Evolutionary conservation across 2,797 vertebrate species (phyloP).

Genomic region (Allobates femoralis): DNA sequence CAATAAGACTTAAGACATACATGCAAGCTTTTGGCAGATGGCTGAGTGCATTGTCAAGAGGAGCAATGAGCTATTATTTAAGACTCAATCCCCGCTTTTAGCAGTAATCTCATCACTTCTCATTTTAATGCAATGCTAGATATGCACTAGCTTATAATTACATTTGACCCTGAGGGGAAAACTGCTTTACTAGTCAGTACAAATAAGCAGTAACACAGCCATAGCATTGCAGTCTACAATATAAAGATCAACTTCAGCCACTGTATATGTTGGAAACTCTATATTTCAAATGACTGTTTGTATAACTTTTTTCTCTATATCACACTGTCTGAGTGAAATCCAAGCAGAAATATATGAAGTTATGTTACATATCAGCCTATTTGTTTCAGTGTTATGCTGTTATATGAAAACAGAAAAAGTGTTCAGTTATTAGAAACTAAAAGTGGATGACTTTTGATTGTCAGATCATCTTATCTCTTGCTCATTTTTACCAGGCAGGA

Average conservation of each 20-base stretch:
- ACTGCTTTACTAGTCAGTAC: conserved; percentile 8
- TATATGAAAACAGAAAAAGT: not conserved
- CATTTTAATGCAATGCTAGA: conserved; percentile 31
- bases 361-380: no score
- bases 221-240: not conserved
- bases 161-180: conserved; percentile 28
- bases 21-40: conserved; percentile 35
- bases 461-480: no score
- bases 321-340: not conserved
- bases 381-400: no score
- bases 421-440: no score
- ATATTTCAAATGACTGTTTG: not conserved
- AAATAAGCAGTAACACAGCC: conserved; percentile 7
- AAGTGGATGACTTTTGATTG: no score
- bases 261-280: not conserved
- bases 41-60: conserved; percentile 37
- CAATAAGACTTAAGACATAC: conserved; percentile 11
- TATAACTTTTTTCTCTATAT: not conserved
- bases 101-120: conserved; percentile 22
- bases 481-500: no score
- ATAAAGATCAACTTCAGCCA: not conserved
- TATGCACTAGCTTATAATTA: conserved; percentile 31
- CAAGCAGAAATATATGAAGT: not conserved
- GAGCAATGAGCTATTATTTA: conserved; percentile 41
- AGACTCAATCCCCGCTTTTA: conserved; percentile 17